phyloP scores from a whole-genome alignment of 1,140 invertebrate genomes.

The Panagrolaimus sp. region DNA sequence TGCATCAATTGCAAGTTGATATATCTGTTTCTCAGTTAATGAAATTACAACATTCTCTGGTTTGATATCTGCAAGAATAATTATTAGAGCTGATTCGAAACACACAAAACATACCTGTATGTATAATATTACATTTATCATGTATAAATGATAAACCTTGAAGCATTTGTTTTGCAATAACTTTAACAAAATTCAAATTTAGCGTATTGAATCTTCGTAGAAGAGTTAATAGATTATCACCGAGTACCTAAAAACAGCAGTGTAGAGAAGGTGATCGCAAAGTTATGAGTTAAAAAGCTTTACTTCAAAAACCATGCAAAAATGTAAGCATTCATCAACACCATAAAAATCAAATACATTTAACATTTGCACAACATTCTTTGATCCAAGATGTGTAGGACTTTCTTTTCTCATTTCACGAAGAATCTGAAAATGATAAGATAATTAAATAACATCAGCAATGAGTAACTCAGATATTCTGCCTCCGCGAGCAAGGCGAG shows the following conservation, averaged over 20 bases:
- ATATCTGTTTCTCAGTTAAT: constrained; percentile 44
- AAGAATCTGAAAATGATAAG: background rate
- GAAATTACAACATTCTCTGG: constrained; percentile 6
- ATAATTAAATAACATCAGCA: too few relatives aligned
- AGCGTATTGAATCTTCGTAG: constrained; percentile 70
- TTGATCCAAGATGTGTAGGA: constrained; percentile 80
- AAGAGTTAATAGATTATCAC: constrained; percentile 91
- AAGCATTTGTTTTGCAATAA: background rate
- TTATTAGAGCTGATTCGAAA: too few relatives aligned
- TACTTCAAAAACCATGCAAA: constrained; percentile 65
- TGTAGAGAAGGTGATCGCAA: too few relatives aligned
- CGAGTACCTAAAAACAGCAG: constrained; percentile 68
- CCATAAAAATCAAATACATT: constrained; percentile 65
- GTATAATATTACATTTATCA: too few relatives aligned
- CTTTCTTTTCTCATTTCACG: constrained; percentile 11
- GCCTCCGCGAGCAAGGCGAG: too few relatives aligned
- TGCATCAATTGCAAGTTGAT: constrained; percentile 60
- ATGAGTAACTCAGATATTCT: too few relatives aligned
- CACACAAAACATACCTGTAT: too few relatives aligned
- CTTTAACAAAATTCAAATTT: background rate
- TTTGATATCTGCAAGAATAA: too few relatives aligned
- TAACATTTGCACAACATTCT: constrained; percentile 69
- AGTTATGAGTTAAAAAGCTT: too few relatives aligned
- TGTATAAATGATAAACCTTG: too few relatives aligned
- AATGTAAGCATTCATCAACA: background rate